phyloP scores from a whole-genome alignment of 2,113 vertebrate genomes.

The Pangasianodon gigas region DNA sequence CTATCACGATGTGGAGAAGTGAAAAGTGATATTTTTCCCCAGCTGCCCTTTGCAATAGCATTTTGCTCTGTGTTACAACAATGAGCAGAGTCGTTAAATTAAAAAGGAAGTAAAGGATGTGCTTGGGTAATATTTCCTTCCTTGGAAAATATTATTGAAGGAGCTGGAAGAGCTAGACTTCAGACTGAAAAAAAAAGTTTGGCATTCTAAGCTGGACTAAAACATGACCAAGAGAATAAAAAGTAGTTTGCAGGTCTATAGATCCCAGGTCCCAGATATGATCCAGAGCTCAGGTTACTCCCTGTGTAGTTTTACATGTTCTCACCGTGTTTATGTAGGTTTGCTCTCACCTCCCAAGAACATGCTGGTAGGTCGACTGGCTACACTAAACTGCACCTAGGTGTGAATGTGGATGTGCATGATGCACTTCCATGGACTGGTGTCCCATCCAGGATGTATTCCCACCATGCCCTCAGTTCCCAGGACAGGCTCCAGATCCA shows the following conservation, averaged over 20 bases:
- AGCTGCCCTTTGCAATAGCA: background rate
- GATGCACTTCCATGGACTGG: background rate
- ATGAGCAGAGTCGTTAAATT: background rate
- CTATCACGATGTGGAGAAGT: conserved; percentile 52
- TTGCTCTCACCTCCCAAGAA: background rate
- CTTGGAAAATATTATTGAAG: conserved; percentile 23
- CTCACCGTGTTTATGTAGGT: background rate
- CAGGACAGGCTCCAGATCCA: background rate
- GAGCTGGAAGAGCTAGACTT: background rate
- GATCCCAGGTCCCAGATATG: background rate
- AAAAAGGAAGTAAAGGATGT: conserved; percentile 14
- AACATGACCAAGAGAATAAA: background rate
- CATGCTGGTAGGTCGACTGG: background rate
- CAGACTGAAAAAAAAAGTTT: background rate
- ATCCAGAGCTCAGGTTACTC: background rate
- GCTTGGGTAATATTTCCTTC: conserved; percentile 43
- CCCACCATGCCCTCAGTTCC: background rate
- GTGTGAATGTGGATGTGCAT: background rate
- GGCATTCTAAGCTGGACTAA: background rate
- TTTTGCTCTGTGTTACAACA: background rate
- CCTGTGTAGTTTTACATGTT: background rate
- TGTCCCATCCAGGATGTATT: background rate
- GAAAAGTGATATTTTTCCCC: conserved; percentile 48
- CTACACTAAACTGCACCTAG: background rate
- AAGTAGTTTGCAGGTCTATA: background rate